Evolutionary conservation across 1,140 invertebrate species (phyloP).

Genomic region (Sycophaga agraensis): DNA sequence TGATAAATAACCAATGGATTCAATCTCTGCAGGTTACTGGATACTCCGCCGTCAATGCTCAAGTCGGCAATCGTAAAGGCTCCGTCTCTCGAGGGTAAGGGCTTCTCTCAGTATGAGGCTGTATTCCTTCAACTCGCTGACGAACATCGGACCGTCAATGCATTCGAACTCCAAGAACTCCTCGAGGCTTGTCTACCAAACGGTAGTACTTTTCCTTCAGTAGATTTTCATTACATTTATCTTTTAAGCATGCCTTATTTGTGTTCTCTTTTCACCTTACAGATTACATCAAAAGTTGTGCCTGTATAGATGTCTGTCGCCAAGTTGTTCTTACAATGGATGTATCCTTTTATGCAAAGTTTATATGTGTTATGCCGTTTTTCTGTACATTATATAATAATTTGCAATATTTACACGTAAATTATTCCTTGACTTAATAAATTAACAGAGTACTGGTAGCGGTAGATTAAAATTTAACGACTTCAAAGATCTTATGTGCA

Average conservation of each 20-base stretch:
- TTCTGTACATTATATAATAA: too few species aligned
- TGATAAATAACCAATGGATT: too few species aligned
- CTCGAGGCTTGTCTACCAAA: slow-evolving; percentile 90
- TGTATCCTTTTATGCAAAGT: slow-evolving; percentile 58
- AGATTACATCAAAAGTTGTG: slow-evolving; percentile 93
- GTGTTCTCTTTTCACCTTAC: slow-evolving; percentile 35
- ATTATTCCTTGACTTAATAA: slow-evolving; percentile 19
- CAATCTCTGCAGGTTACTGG: slow-evolving; percentile 62
- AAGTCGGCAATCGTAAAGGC: slow-evolving; percentile 76
- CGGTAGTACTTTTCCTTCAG: slow-evolving; percentile 56
- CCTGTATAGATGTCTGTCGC: slow-evolving; percentile 86
- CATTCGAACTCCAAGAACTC: slow-evolving; percentile 89
- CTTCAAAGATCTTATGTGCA: slow-evolving; percentile 91
- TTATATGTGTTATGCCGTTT: too few species aligned
- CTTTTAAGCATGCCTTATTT: too few species aligned
- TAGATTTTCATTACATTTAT: background rate
- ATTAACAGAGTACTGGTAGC: slow-evolving; percentile 73
- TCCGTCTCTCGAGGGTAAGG: slow-evolving; percentile 70
- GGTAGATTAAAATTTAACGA: slow-evolving; percentile 82
- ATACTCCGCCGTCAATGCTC: slow-evolving; percentile 71
- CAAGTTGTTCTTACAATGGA: slow-evolving; percentile 88
- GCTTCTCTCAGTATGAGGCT: slow-evolving; percentile 83
- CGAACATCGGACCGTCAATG: slow-evolving; percentile 84
- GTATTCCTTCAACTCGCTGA: slow-evolving; percentile 89
- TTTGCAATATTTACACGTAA: too few species aligned